These are phyloP conservation scores for Eidolon dupreanum DNA, from an alignment of 2,797 vertebrate species.

Conservation along the genomic window DNA sequence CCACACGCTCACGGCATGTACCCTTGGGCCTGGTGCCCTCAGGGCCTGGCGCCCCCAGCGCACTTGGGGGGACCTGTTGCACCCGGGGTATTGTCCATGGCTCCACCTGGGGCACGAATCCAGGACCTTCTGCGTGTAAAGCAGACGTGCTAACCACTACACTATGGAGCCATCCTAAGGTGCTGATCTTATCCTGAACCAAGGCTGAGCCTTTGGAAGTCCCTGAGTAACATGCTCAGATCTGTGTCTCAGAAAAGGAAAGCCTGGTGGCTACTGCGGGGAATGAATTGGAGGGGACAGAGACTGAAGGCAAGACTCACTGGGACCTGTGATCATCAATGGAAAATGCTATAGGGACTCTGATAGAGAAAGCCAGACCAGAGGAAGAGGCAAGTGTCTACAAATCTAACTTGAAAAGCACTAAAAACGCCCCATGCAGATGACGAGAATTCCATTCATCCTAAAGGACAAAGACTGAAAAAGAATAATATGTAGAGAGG, in stretches of 20 bases:
- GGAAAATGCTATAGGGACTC: background rate
- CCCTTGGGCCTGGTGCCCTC: too few relatives aligned
- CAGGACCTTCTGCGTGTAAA: too few relatives aligned
- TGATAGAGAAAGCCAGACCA: background rate
- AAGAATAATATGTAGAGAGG: background rate
- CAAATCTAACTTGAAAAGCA: background rate
- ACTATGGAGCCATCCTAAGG: background rate
- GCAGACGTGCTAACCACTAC: too few relatives aligned
- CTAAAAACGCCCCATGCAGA: background rate
- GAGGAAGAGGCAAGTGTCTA: background rate
- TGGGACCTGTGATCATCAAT: background rate
- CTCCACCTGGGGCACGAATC: too few relatives aligned
- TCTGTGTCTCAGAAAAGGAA: background rate
- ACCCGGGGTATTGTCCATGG: too few relatives aligned
- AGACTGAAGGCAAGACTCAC: background rate
- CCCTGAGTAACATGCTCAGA: background rate
- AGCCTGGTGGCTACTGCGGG: background rate
- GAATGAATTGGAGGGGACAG: background rate
- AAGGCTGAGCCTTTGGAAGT: background rate
- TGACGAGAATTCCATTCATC: background rate
- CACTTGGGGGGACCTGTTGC: too few relatives aligned
- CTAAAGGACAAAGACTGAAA: background rate
- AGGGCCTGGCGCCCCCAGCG: too few relatives aligned
- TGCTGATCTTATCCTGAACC: background rate
- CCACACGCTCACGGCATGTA: too few relatives aligned